These are phyloP conservation scores for Mustelus asterias DNA, from an alignment of 2,113 vertebrate genomes.

Conservation along the genomic window DNA sequence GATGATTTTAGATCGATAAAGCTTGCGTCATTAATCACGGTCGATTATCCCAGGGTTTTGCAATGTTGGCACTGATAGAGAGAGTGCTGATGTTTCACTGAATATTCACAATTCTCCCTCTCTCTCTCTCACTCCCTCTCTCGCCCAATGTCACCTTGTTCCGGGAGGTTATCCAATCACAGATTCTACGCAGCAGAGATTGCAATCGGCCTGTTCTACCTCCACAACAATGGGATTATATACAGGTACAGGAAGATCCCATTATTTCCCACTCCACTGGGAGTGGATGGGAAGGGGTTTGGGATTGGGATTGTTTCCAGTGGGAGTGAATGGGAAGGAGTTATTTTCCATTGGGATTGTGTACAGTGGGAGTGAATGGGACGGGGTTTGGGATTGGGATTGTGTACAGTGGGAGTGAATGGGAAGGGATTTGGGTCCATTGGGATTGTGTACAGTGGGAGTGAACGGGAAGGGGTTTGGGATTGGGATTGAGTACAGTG, in stretches of 20 bases:
- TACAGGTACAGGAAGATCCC: constrained; percentile 65
- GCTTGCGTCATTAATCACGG: not conserved
- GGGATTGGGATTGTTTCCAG: too few relatives aligned
- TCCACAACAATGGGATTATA: constrained; percentile 84
- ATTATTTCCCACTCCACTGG: not conserved
- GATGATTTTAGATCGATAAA: not conserved
- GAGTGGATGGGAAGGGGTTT: too few relatives aligned
- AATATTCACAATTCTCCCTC: not conserved
- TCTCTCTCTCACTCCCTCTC: not conserved
- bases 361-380: too few relatives aligned
- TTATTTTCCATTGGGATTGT: too few relatives aligned
- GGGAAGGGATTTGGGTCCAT: too few relatives aligned
- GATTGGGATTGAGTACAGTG: too few relatives aligned
- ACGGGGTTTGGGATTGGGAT: too few relatives aligned
- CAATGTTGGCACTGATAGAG: not conserved
- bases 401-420: too few relatives aligned
- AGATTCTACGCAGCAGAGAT: constrained; percentile 86
- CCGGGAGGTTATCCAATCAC: too few relatives aligned
- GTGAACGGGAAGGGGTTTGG: too few relatives aligned
- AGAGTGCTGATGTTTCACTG: not conserved
- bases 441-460: too few relatives aligned
- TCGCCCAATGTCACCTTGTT: not conserved
- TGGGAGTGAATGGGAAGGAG: too few relatives aligned
- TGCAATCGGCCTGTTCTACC: constrained; percentile 79
- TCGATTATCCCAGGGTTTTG: not conserved